Evolutionary conservation across 2,888 invertebrate species (phyloP), one percentile per base, ranked within the genome.

Genomic region (Proisotoma minuta): DNA sequence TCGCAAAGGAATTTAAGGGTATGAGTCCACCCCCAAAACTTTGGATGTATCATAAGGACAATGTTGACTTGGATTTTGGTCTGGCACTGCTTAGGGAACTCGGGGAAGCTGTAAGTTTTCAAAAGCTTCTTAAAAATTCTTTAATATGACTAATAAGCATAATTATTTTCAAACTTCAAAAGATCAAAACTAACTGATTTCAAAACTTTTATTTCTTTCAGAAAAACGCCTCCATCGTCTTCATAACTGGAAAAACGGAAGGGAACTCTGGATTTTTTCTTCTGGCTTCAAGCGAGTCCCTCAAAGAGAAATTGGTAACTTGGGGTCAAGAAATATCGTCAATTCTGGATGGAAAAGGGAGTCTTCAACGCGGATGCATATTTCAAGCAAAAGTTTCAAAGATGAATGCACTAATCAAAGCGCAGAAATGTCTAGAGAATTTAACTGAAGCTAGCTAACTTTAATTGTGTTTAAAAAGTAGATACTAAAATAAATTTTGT

Each of bases 341-440:
- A 40, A 61, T 88, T 1, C 76, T 91, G 18, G 85, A 85, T 73
- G 88, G 87, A 2, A 90, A 90, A 79, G 91, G 91, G 8, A 87
- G 85, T 28, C 85, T 84, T 49, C 43, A 43, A 43, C 87, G 87
- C 75, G 84, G 86, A 56, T 84, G 84, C 40, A 82, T 83, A 71
- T 90, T 84, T 74, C 88, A 89, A 79, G 91, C 87, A 0, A 91
- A 90, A 79, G 86, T 87, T 0, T 82, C 81, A 3, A 86, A 87
- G 74, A 76, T 89, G 72, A 78, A 80, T n/a, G 83, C 83, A 63
- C 78, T 86, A 43, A 78, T 78, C 27, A 83, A 86, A 77, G 89
- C 86, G 74, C 84, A 77, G 10, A 58, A 71, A 74, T n/a, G n/a
- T n/a, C n/a, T n/a, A n/a, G n/a, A n/a, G n/a, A n/a, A n/a, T n/a